A percentile compares a stretch with the other conserved stretches of the same genome.
Evolutionary conservation across 1,140 invertebrate genomes (phyloP).

Genomic region (Sweltsa coloradensis): DNA sequence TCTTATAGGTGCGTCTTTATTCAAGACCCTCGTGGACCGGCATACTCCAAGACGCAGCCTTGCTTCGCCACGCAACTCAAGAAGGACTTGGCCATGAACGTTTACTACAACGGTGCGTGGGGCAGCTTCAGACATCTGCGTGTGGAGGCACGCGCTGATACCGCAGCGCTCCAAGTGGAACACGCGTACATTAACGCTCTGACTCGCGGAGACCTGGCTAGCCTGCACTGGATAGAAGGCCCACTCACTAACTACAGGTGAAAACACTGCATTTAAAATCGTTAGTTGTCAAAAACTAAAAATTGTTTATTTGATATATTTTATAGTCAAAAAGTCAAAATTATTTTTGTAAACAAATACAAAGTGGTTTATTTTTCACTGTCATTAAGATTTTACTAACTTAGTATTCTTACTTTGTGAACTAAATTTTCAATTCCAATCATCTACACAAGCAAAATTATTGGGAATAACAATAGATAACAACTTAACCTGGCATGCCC

Average conservation of each 20-base stretch:
- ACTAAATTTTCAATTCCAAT: too few relatives aligned
- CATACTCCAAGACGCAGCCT: not conserved
- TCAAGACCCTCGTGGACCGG: constrained; percentile 2
- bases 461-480: too few relatives aligned
- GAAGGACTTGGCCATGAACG: constrained; percentile 38
- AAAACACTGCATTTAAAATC: not conserved
- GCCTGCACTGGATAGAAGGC: constrained; percentile 70
- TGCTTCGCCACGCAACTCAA: constrained; percentile 38
- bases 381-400: constrained; percentile 1
- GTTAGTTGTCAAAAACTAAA: not conserved
- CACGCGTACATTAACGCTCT: constrained; percentile 70
- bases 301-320: not conserved
- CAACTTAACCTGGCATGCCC: too few relatives aligned
- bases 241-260: constrained; percentile 23
- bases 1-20: constrained; percentile 11
- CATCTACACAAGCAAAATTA: too few relatives aligned
- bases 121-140: constrained; percentile 36
- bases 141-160: not conserved
- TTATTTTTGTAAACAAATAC: not conserved
- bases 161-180: constrained; percentile 25
- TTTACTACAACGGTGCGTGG: constrained; percentile 34
- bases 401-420: too few relatives aligned
- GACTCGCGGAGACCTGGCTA: constrained; percentile 72
- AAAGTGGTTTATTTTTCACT: not conserved
- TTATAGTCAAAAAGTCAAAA: not conserved